Evolutionary conservation across 2,888 invertebrate species (phyloP), one percentile per base, ranked within the genome.

Genomic region (Acanthosoma haemorrhoidale): DNA sequence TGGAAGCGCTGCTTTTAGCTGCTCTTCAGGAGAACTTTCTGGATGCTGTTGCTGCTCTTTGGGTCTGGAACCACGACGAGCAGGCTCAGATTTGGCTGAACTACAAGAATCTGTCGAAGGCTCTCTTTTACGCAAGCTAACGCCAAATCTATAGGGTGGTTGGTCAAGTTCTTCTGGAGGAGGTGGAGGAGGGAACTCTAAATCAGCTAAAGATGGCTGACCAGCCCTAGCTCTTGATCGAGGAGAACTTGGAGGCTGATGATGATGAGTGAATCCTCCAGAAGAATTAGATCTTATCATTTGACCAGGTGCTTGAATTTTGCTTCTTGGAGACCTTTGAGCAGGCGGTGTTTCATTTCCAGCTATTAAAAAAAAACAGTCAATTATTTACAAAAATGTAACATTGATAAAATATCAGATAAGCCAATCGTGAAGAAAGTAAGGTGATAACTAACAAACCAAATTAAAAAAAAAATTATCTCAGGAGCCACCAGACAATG

Each of bases 261-360:
- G 84, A 76, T 75, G 75, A 16, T 76, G 77, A 67, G 76, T 76
- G 68, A 78, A 78, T 8, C 92, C 92, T 59, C 92, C 90, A 0
- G 92, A 92, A 0, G 92, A 92, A 80, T 93, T 94, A 77, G 92
- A 92, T 39, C 93, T 86, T 72, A 91, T 93, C 93, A 94, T 94
- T 81, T 92, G 92, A 16, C 88, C 87, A 6, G 80, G 81, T 77
- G 87, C 87, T 70, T 72, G 72, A 21, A 63, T 69, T 66, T 70
- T 72, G 59, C 68, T 71, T 16, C 72, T 25, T n/a, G 74, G 71
- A 6, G 72, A 70, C 51, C 73, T 58, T 32, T 72, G 73, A 8
- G 70, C 68, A 2, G 74, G 75, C n/a, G 76, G 81, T 72, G 71
- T 72, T 57, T 74, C 74, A 15, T 70, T 71, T 13, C 66, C 72